These are phyloP conservation scores for Alauda arvensis DNA, from an alignment of 2,797 vertebrate genomes.

Conservation along the genomic window DNA sequence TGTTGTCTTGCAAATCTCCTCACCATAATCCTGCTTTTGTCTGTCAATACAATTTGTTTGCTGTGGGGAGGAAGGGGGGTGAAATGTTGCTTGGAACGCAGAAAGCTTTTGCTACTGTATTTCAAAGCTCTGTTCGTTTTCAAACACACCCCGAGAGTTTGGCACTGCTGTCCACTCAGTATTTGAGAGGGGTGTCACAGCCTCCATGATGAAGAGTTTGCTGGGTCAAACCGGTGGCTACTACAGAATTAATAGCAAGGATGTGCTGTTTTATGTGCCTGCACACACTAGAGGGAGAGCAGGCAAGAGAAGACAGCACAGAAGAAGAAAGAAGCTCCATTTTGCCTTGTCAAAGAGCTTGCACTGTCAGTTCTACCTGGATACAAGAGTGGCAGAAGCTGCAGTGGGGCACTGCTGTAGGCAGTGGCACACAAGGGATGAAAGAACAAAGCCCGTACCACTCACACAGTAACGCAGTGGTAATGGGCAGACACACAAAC, in stretches of 20 bases:
- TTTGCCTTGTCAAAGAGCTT: not conserved
- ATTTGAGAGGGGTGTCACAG: not conserved
- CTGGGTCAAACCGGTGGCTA: not conserved
- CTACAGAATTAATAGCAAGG: not conserved
- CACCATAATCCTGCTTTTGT: conserved; percentile 65
- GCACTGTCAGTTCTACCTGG: not conserved
- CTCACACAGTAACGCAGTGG: not conserved
- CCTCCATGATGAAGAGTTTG: not conserved
- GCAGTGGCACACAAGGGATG: not conserved
- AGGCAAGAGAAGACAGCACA: not conserved
- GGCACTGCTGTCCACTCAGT: not conserved
- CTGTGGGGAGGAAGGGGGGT: conserved; percentile 24
- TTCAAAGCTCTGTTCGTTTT: not conserved
- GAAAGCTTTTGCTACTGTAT: not conserved
- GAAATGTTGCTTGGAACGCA: not conserved
- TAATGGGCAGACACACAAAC: conserved; percentile 17
- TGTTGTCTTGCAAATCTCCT: conserved; percentile 66
- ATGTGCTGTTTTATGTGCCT: not conserved
- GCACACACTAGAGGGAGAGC: not conserved
- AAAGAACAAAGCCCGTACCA: not conserved
- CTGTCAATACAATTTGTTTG: conserved; percentile 66
- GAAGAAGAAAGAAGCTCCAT: not conserved
- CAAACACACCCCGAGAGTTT: not conserved
- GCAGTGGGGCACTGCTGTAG: not conserved
- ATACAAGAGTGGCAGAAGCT: not conserved